phyloP scores from a whole-genome alignment of 2,797 vertebrate species.

The Hyperoplus immaculatus region DNA sequence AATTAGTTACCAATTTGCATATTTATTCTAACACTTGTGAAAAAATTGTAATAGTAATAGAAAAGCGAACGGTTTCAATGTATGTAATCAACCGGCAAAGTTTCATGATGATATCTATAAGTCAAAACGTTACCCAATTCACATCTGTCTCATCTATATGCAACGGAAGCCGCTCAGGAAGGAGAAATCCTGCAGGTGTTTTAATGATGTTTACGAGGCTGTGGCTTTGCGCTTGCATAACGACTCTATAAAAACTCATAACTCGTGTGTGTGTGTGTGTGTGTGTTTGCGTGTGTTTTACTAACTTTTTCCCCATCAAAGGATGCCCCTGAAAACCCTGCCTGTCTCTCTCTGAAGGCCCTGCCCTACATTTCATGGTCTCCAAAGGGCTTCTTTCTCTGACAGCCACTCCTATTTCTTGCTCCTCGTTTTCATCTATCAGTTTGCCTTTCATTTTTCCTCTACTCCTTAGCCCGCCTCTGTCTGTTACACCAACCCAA shows the following conservation, averaged over 20 bases:
- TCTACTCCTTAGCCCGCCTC: slow-evolving; percentile 55
- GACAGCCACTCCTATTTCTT: slow-evolving; percentile 85
- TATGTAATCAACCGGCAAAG: too few species aligned
- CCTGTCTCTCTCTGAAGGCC: slow-evolving; percentile 53
- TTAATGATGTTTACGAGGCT: slow-evolving; percentile 30
- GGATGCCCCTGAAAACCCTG: slow-evolving; percentile 62
- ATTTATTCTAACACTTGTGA: too few species aligned
- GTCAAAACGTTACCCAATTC: too few species aligned
- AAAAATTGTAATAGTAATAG: too few species aligned
- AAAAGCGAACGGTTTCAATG: too few species aligned
- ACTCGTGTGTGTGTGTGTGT: slow-evolving; percentile 1
- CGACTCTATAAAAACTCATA: slow-evolving; percentile 40
- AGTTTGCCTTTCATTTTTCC: slow-evolving; percentile 72
- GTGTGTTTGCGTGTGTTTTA: slow-evolving; percentile 1
- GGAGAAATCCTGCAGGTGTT: slow-evolving; percentile 38
- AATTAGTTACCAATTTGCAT: too few species aligned
- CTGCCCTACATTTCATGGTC: slow-evolving; percentile 70
- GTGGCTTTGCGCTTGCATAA: slow-evolving; percentile 11
- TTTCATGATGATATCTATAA: too few species aligned
- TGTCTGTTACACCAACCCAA: slow-evolving; percentile 9
- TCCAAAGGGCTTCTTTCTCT: slow-evolving; percentile 72
- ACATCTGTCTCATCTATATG: too few species aligned
- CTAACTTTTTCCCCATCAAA: slow-evolving; percentile 68
- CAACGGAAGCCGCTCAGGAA: background rate
- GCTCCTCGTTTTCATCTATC: slow-evolving; percentile 72